Base-by-base conservation (phyloP, 2,113 vertebrate genomes). In the Marmota flaviventris region DNA sequence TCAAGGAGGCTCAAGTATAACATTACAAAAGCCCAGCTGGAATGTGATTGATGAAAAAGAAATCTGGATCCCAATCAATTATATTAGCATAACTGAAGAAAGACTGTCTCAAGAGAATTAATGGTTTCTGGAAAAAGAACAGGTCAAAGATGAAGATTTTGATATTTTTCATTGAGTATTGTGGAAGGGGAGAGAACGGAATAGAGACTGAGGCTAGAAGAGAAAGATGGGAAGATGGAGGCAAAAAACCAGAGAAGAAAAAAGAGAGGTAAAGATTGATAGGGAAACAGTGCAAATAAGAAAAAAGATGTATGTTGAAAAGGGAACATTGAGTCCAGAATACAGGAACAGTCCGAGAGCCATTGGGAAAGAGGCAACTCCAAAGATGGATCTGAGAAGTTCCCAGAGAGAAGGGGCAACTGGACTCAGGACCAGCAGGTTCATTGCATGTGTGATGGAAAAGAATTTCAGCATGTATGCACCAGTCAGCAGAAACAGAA, bases 41-140 rank as follows among this genome's bases (percentile, higher is more conserved):
- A 91, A 34, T 14, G 65, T 24, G 63, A 92, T 48, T 77, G 83
- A 86, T 83, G 70, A n/a, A 48, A 77, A 61, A 61, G 65, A 90
- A 85, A 58, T 39, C 45, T 18, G 34, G 72, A 56, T 67, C 17
- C 82, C 61, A 45, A 34, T 89, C 85, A 77, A 37, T 81, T 85
- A 5, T 39, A 48, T 85, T 94, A 94, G 67, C 91, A 93, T 85
- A 82, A 88, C 16, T 24, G 45, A 81, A 63, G 67, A 88, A 77
- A 85, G 45, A 34, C 1, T 13, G 3, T 73, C 84, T 89, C 48
- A 2, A 51, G 96, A 81, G 70, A 92, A 78, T 61, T n/a, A 81
- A 88, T 39, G 34, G 58, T 61, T 37, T 87, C 51, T 27, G 42
- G 67, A 78, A 89, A 95, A 77, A 61, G 17, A 16, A 81, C 51